Conservation (phyloP, 2,888 invertebrate genomes). For the Acanthacorydalis orientalis region DNA sequence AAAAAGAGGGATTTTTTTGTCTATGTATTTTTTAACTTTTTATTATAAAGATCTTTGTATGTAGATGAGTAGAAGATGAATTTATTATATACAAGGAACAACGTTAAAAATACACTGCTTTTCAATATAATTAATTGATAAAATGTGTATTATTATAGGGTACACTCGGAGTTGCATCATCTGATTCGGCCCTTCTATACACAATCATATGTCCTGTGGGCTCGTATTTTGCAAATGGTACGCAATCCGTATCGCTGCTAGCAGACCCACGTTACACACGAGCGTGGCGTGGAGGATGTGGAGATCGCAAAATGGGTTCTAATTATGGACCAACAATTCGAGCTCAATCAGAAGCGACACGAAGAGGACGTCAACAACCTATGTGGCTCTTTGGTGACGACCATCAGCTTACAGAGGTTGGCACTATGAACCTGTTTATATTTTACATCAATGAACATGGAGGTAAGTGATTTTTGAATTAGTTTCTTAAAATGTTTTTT, state of each 20-base stretch:
- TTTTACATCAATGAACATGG: constrained; percentile 76
- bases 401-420: constrained; percentile 89
- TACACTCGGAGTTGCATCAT: constrained; percentile 75
- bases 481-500: too few relatives aligned
- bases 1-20: too few relatives aligned
- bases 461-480: constrained; percentile 35
- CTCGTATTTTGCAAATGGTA: constrained; percentile 64
- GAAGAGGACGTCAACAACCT: constrained; percentile 79
- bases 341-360: constrained; percentile 58
- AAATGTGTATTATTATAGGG: constrained; percentile 40
- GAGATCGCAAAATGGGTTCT: constrained; percentile 89
- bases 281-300: constrained; percentile 88
- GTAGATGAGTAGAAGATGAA: too few relatives aligned
- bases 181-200: constrained; percentile 79
- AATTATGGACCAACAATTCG: constrained; percentile 80
- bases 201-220: constrained; percentile 88
- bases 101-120: too few relatives aligned
- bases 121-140: too few relatives aligned
- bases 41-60: too few relatives aligned
- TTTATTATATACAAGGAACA: too few relatives aligned
- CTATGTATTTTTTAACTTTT: too few relatives aligned
- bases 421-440: constrained; percentile 96
- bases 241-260: constrained; percentile 63
- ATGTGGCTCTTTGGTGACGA: constrained; percentile 92
- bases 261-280: constrained; percentile 82